Conservation (phyloP, 2,797 vertebrate genomes). For the Enteromius treurensis region DNA sequence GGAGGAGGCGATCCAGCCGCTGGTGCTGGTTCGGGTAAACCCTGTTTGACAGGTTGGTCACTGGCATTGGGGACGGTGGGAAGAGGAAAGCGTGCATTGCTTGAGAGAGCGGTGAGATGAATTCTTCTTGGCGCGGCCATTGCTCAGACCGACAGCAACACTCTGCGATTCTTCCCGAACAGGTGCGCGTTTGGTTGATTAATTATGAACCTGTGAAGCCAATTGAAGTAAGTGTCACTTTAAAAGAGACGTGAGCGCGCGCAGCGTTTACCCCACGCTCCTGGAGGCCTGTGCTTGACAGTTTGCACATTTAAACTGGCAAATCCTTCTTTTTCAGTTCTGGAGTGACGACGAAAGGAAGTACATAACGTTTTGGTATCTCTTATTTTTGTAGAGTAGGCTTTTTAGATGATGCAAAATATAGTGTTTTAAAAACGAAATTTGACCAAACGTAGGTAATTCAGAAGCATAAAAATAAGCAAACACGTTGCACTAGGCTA, state of each 20-base stretch:
- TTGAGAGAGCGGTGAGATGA: conserved; percentile 42
- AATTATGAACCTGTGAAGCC: conserved; percentile 37
- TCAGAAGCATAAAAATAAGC: not conserved
- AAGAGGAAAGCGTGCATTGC: conserved; percentile 27
- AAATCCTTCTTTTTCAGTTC: not conserved
- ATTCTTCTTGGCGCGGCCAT: conserved; percentile 57
- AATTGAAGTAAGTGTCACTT: conserved; percentile 2
- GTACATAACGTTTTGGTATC: not conserved
- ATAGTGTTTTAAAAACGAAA: not conserved
- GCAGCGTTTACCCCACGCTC: not conserved
- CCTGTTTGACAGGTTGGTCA: not conserved
- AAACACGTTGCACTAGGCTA: no score
- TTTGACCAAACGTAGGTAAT: not conserved
- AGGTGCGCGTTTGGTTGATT: conserved; percentile 40
- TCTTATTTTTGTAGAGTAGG: not conserved
- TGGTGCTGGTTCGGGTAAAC: not conserved
- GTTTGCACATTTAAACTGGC: not conserved
- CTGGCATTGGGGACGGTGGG: not conserved
- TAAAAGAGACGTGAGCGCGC: not conserved
- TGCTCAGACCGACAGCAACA: conserved; percentile 2
- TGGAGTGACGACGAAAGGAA: not conserved
- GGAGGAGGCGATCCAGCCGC: not conserved
- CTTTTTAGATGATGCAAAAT: not conserved
- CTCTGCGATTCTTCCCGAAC: not conserved
- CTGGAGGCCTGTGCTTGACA: not conserved